These are phyloP conservation scores for Baccha elongata DNA, from an alignment of 2,888 invertebrate genomes.

Conservation along the genomic window DNA sequence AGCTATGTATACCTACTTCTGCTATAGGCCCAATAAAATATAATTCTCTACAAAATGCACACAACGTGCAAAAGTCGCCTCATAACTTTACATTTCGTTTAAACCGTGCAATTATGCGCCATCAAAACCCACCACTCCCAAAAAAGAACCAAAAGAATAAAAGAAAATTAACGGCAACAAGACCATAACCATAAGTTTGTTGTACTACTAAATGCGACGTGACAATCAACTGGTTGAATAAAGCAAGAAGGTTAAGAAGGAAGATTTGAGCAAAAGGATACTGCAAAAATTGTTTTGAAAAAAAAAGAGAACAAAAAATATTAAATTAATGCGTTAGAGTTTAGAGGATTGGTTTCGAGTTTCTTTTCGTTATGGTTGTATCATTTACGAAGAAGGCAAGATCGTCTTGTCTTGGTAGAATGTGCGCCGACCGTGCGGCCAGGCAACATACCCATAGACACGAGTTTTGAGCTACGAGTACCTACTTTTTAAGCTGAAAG, in stretches of 20 bases:
- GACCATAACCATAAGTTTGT: slow-evolving; percentile 54
- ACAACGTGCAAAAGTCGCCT: slow-evolving; percentile 36
- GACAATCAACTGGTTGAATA: slow-evolving; percentile 56
- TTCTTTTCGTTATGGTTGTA: slow-evolving; percentile 31
- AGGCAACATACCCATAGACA: neutral
- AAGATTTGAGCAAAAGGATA: slow-evolving; percentile 30
- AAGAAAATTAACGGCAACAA: slow-evolving; percentile 45
- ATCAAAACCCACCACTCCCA: slow-evolving; percentile 70
- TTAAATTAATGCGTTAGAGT: slow-evolving; percentile 60
- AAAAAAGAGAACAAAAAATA: slow-evolving; percentile 14
- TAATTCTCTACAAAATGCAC: slow-evolving; percentile 28
- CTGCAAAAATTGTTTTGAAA: slow-evolving; percentile 18
- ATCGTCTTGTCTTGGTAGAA: slow-evolving; percentile 9
- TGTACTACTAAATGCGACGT: slow-evolving; percentile 30
- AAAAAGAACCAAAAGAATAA: slow-evolving; percentile 43
- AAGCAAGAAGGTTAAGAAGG: slow-evolving; percentile 30
- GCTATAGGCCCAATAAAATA: slow-evolving; percentile 37
- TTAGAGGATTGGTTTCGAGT: slow-evolving; percentile 62
- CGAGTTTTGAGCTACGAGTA: neutral
- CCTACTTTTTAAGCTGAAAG: neutral
- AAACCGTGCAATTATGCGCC: slow-evolving; percentile 70
- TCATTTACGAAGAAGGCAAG: slow-evolving; percentile 36
- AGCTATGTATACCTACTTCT: too few relatives aligned
- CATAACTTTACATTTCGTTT: slow-evolving; percentile 59
- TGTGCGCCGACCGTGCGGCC: slow-evolving; percentile 21